Evolutionary conservation across 2,888 invertebrate genomes (phyloP).

Genomic region (Yponomeuta evonymella): DNA sequence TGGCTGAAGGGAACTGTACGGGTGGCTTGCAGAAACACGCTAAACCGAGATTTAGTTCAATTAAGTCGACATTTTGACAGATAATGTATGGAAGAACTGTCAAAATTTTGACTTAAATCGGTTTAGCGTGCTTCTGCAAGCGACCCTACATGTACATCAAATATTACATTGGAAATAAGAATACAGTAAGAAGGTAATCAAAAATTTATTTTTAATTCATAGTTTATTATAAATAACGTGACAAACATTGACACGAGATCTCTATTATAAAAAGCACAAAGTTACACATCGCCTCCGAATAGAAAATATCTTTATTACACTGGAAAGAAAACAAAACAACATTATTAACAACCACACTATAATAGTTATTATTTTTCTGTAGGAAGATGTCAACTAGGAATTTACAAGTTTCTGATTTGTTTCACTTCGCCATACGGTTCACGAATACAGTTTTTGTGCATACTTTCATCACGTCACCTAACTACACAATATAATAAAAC

Average conservation of each 20-base stretch:
- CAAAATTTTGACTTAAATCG: no score
- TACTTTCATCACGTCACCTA: not conserved
- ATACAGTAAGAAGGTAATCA: not conserved
- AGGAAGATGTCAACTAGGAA: not conserved
- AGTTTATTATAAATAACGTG: constrained; percentile 6
- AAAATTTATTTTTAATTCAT: constrained; percentile 9
- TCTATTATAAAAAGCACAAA: constrained; percentile 11
- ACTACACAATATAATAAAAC: not conserved
- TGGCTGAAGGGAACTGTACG: no score
- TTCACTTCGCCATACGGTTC: not conserved
- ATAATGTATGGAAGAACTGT: no score
- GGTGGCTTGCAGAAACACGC: no score
- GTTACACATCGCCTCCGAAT: constrained; percentile 8
- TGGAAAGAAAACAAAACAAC: not conserved
- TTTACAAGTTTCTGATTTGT: no score
- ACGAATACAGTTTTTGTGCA: not conserved
- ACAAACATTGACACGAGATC: constrained; percentile 13
- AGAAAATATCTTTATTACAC: not conserved
- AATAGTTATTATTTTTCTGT: not conserved
- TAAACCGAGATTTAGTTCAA: no score
- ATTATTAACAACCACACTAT: not conserved
- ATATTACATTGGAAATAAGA: not conserved
- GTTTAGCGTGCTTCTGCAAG: no score
- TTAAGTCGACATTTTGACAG: no score
- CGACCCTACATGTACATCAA: not conserved